Evolutionary conservation across 2,888 invertebrate species (phyloP).

Genomic region (Nebria salina): DNA sequence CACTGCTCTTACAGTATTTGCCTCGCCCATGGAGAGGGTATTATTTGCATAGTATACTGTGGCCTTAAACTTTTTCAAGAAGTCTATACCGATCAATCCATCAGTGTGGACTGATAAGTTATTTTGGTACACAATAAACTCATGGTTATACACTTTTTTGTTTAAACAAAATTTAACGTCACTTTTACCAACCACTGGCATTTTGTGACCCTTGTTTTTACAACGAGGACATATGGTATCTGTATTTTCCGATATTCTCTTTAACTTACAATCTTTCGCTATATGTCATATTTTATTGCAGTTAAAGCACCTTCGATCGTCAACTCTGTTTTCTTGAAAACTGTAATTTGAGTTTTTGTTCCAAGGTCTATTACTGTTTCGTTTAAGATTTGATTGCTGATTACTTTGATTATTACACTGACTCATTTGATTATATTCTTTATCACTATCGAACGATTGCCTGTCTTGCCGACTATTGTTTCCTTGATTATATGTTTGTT

Average conservation of each 20-base stretch:
- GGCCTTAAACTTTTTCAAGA: conserved; percentile 6
- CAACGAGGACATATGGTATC: neutral
- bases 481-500: no score
- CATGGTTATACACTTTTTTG: neutral
- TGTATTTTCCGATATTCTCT: neutral
- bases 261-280: neutral
- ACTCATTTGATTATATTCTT: no score
- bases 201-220: neutral
- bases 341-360: neutral
- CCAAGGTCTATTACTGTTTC: no score
- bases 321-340: neutral
- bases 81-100: conserved; percentile 20
- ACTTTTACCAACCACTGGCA: neutral
- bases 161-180: neutral
- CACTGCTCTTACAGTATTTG: neutral
- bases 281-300: neutral
- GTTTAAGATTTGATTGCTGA: no score
- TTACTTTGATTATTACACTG: no score
- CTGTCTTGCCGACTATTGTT: no score
- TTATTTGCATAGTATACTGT: neutral
- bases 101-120: conserved; percentile 9
- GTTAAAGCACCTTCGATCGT: neutral
- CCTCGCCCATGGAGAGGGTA: neutral
- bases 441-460: no score
- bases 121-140: neutral